A percentile compares a stretch with the other conserved stretches of the same genome.
These are phyloP conservation scores for Diploptera punctata DNA, from an alignment of 2,888 invertebrate species.

Conservation along the genomic window DNA sequence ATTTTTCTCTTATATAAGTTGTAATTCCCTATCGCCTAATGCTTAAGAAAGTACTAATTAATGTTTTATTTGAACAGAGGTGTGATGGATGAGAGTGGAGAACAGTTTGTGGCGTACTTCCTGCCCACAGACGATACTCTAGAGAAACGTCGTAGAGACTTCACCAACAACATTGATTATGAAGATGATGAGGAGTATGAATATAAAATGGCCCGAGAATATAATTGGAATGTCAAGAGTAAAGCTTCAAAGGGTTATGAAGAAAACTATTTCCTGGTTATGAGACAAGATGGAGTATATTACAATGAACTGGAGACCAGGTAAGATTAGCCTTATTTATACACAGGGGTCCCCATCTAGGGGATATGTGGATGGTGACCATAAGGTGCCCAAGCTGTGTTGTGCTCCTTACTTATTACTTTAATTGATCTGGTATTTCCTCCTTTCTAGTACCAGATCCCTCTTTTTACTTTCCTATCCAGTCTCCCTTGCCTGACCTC, in stretches of 20 bases:
- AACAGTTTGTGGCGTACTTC: constrained; percentile 99
- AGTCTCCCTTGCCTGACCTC: too few species aligned
- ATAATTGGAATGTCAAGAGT: constrained; percentile 99
- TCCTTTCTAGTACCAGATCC: too few species aligned
- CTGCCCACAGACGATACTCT: constrained; percentile 93
- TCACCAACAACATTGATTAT: constrained; percentile 76
- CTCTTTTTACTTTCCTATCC: too few species aligned
- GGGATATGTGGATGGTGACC: too few species aligned
- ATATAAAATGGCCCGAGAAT: constrained; percentile 96
- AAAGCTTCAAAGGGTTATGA: constrained; percentile 95
- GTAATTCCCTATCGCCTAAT: too few species aligned
- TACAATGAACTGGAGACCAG: constrained; percentile 94
- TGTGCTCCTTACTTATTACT: too few species aligned
- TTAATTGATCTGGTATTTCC: too few species aligned
- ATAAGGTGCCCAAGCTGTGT: too few species aligned
- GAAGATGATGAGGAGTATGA: constrained; percentile 93
- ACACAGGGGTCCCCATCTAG: too few species aligned
- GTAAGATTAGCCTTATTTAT: not conserved
- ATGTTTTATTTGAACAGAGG: too few species aligned
- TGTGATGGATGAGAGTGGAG: constrained; percentile 99
- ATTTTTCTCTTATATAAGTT: too few species aligned
- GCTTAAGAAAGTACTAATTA: too few species aligned
- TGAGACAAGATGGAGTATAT: constrained; percentile 88
- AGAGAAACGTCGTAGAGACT: constrained; percentile 85
- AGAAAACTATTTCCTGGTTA: constrained; percentile 96